A percentile compares a stretch with the other conserved stretches of the same genome.
Evolutionary conservation across 2,888 invertebrate species (phyloP).

Genomic region (Melitaea athalia): DNA sequence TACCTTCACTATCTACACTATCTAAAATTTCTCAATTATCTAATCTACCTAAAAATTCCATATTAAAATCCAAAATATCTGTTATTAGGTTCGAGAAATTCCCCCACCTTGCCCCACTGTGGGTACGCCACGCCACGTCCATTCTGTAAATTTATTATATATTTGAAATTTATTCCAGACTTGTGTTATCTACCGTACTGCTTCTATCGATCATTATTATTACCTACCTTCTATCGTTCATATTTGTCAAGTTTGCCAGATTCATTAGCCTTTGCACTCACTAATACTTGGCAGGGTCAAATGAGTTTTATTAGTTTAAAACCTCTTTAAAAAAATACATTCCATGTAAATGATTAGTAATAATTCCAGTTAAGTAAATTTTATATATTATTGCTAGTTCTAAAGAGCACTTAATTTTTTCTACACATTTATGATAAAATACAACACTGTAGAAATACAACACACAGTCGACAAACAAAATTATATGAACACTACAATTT

Average conservation of each 20-base stretch:
- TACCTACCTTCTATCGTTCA: background rate
- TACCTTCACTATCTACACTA: no score
- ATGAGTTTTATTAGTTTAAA: constrained; percentile 23
- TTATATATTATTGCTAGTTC: constrained; percentile 5
- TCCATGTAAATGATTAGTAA: constrained; percentile 18
- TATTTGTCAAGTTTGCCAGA: constrained; percentile 1
- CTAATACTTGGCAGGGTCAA: constrained; percentile 27
- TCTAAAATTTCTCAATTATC: no score
- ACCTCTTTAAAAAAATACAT: constrained; percentile 31
- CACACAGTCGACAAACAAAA: background rate
- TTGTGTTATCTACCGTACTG: no score
- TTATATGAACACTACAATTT: no score
- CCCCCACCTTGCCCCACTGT: no score
- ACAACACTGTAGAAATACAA: background rate
- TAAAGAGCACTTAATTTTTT: constrained; percentile 14
- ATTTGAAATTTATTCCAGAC: no score
- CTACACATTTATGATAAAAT: background rate
- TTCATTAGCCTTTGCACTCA: constrained; percentile 9
- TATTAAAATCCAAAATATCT: no score
- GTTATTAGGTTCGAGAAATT: no score
- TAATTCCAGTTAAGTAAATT: constrained; percentile 19
- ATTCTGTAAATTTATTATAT: no score
- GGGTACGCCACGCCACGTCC: no score
- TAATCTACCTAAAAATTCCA: no score
- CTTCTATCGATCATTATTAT: no score